Evolutionary conservation across 2,797 vertebrate species (phyloP), one percentile per base, ranked within the genome.

Genomic region (Podarcis siculus): DNA sequence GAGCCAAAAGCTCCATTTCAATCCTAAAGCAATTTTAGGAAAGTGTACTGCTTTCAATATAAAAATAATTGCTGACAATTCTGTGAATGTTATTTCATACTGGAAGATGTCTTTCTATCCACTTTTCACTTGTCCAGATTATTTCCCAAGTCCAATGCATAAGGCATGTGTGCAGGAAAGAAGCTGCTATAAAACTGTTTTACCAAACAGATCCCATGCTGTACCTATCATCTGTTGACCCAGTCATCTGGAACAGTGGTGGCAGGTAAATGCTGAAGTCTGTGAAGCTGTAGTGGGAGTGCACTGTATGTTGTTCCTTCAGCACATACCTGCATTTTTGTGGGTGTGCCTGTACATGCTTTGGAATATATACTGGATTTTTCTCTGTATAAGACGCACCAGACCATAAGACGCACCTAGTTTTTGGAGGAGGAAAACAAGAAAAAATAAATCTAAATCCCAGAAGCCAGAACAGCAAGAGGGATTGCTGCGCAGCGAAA

Each of bases 1-100:
- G 85, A 79, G 77, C 77, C 85, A 79, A 69, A 79, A 30, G 39
- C 35, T n/a, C 21, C n/a, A 55, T 79, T 86, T 79, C 39, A 79
- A 35, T 1, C 75, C 39, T 27, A 78, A 67, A 42, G 9, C 27
- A 69, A 0, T 66, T 27, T 73, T 25, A 8, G 5, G 12, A 73
- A 25, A 78, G 2, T 15, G 12, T 30, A 69, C 35, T 64, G 27
- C 7, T 32, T 25, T n/a, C 10, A 69, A 69, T 45, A 79, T 27
- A 69, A 27, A 19, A 21, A 19, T 13, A 30, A 55, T 66, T n/a
- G n/a, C 9, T 45, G 32, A 5, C 3, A 78, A 67, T 4, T 67
- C 4, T 15, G 19, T 45, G 5, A 21, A 4, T 37, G 23, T 58
- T 32, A 66, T 49, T 78, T 30, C 23, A 45, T n/a, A 45, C 67